phyloP scores from a whole-genome alignment of 1,140 invertebrate genomes.

The Ylistrum balloti region DNA sequence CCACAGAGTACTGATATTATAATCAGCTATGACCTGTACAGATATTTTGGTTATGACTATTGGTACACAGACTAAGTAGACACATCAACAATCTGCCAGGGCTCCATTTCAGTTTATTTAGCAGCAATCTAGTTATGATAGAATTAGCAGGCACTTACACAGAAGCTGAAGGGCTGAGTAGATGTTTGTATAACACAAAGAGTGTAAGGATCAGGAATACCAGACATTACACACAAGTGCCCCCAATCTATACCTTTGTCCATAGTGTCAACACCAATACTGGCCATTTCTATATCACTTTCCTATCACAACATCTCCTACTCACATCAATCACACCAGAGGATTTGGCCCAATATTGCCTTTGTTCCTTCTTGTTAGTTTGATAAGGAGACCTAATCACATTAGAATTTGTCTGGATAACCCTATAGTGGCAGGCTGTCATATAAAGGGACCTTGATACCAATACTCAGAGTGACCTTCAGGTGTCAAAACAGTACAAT shows the following conservation, averaged over 20 bases:
- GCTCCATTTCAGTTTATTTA: slow-evolving; percentile 33
- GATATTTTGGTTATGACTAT: background rate
- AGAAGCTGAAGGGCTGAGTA: background rate
- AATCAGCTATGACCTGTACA: background rate
- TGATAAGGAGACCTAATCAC: background rate
- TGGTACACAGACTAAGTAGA: background rate
- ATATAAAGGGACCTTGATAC: background rate
- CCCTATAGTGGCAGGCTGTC: background rate
- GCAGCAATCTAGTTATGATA: slow-evolving; percentile 10
- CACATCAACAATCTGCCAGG: background rate
- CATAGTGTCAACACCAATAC: background rate
- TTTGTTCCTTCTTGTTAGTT: slow-evolving; percentile 34
- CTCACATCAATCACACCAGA: background rate
- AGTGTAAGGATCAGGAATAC: slow-evolving; percentile 3
- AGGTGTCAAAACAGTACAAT: background rate
- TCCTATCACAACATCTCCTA: background rate
- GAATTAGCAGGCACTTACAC: slow-evolving; percentile 14
- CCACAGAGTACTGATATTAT: too few relatives aligned
- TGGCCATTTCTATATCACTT: slow-evolving; percentile 9
- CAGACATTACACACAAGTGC: background rate
- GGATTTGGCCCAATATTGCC: background rate
- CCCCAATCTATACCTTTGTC: background rate
- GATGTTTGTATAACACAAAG: background rate
- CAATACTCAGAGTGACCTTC: too few relatives aligned
- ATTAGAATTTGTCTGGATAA: slow-evolving; percentile 10